Percentiles rank a stretch among this genome's conserved stretches.
Conservation (phyloP, 2,113 vertebrate species). For the Lates calcarifer region DNA sequence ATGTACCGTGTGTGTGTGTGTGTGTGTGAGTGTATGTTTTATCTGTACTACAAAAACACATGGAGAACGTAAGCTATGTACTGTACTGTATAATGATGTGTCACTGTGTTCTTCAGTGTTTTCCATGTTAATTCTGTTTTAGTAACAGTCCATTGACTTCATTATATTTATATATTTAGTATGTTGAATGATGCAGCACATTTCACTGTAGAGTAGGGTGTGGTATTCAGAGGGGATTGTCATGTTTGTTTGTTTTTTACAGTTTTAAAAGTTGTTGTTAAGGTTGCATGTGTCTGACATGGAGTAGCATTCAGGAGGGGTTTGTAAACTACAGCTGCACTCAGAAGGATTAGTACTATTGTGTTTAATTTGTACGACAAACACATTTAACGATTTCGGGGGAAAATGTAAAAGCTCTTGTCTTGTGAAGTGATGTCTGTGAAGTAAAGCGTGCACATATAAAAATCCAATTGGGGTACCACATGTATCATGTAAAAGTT, state of each 20-base stretch:
- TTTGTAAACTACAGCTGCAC: constrained; percentile 22
- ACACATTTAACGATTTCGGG: constrained; percentile 23
- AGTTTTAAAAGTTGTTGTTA: constrained; percentile 27
- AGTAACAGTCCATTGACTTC: constrained; percentile 19
- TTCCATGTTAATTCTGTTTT: constrained; percentile 39
- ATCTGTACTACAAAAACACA: constrained; percentile 43
- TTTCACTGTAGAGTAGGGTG: constrained; percentile 16
- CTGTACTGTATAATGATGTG: constrained; percentile 60
- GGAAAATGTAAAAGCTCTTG: constrained; percentile 56
- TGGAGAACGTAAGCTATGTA: constrained; percentile 21
- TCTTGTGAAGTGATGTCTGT: constrained; percentile 74
- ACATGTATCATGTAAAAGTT: constrained; percentile 49
- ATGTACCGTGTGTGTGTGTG: constrained; percentile 45
- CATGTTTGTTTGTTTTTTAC: neutral
- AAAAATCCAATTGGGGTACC: constrained; percentile 46
- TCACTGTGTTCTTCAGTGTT: constrained; percentile 54
- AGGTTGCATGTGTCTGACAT: constrained; percentile 66
- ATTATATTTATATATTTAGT: constrained; percentile 42
- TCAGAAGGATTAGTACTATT: constrained; percentile 16
- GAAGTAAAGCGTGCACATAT: constrained; percentile 61
- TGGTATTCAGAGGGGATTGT: neutral
- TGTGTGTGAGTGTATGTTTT: constrained; percentile 38
- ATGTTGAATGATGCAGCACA: constrained; percentile 27
- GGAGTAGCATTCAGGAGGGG: constrained; percentile 48
- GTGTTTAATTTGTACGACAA: constrained; percentile 44